Base-by-base conservation (phyloP, 1,140 invertebrate genomes). In the Propsilocerus akamusi region DNA sequence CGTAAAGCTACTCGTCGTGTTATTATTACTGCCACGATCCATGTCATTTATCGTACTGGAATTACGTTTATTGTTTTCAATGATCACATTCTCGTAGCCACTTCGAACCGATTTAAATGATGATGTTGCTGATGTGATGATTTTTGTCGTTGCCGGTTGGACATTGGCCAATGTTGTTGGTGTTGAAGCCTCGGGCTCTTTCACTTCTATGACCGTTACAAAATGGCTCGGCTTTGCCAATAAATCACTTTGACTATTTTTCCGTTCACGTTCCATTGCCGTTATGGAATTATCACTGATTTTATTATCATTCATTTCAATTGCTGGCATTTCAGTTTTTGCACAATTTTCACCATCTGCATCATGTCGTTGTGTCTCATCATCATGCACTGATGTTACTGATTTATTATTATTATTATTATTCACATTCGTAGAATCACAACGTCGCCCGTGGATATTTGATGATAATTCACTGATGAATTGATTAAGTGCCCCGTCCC, bases 121-220 rank as follows among this genome's bases (percentile, higher is more conserved):
- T 22, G 46, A 47, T 17, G 56, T 51, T 25, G 49, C 8, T 46
- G 54, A 34, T 26, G 53, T 47, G 46, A 58, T 50, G 20, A 52
- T 51, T 20, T 49, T 41, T 47, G 34, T 54, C 26, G 24, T 12
- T 47, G 34, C 41, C 12, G 34, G 22, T 20, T 14, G 10, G 11
- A 5, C 22, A 20, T 28, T 49, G 50, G 48, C 58, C 55, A 51
- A 57, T 56, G 46, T 46, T 52, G 25, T 58, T 58, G 49, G 58
- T 61, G 51, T 58, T 12, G 26, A 17, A 24, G 55, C 58, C 58
- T 71, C 66, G 60, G 55, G 55, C 52, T 64, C 76, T 66, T 85
- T 87, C 3, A 90, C 85, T 75, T 88, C 82, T 54, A 90, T 90
- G 47, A 90, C 86, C 51, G 86, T 90, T 52, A 90, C 77, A 70